Evolutionary conservation across 2,888 invertebrate species (phyloP).

Genomic region (Polymixis flavicincta): DNA sequence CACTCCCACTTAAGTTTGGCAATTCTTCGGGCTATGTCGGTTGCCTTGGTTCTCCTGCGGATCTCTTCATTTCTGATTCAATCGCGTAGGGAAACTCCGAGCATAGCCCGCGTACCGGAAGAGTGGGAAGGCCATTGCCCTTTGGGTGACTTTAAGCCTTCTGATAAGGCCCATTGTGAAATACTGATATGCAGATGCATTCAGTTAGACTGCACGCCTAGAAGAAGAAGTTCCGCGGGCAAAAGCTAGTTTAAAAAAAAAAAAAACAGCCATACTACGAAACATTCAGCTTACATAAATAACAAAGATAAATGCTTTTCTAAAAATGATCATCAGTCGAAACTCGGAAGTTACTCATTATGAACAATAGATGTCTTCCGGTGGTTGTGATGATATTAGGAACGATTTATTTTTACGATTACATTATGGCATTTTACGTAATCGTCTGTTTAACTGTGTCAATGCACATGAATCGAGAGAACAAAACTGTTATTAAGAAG

Average conservation of each 20-base stretch:
- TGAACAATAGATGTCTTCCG: slow-evolving; percentile 34
- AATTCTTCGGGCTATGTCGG: too few species aligned
- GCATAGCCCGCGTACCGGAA: too few species aligned
- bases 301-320: neutral
- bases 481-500: neutral
- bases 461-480: neutral
- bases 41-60: too few species aligned
- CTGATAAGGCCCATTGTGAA: too few species aligned
- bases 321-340: neutral
- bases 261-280: neutral
- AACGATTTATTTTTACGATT: neutral
- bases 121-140: too few species aligned
- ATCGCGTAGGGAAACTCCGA: too few species aligned
- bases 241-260: neutral
- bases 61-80: too few species aligned
- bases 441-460: slow-evolving; percentile 12
- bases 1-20: too few species aligned
- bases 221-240: too few species aligned
- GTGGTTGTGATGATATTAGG: neutral
- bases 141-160: too few species aligned
- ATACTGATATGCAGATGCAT: too few species aligned
- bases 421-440: neutral
- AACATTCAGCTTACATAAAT: neutral
- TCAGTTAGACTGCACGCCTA: too few species aligned
- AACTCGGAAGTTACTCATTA: slow-evolving; percentile 24